phyloP scores from a whole-genome alignment of 2,888 invertebrate genomes.

The Caradrina kadenii region DNA sequence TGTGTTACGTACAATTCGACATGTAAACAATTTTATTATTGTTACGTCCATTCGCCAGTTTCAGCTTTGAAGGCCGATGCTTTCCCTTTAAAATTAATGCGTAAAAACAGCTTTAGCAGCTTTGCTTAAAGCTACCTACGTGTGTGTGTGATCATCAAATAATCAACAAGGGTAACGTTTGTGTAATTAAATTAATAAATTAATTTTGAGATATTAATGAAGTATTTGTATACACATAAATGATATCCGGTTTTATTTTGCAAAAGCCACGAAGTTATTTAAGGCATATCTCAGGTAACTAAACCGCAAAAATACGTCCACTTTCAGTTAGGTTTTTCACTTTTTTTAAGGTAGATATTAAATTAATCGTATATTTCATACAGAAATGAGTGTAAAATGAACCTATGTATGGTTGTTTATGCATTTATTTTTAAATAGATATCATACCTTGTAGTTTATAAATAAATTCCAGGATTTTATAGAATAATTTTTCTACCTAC shows the following conservation, averaged over 20 bases:
- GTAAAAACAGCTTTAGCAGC: conserved; percentile 27
- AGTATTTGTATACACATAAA: conserved; percentile 37
- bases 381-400: background rate
- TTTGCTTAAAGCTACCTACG: conserved; percentile 8
- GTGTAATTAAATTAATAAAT: conserved; percentile 42
- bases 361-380: background rate
- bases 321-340: conserved; percentile 7
- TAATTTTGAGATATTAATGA: conserved; percentile 27
- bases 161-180: conserved; percentile 33
- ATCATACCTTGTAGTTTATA: too few relatives aligned
- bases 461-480: background rate
- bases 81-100: conserved; percentile 42
- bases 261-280: conserved; percentile 7
- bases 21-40: conserved; percentile 80
- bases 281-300: background rate
- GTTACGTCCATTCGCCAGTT: conserved; percentile 61
- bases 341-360: background rate
- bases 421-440: background rate
- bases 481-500: background rate
- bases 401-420: background rate
- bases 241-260: conserved; percentile 28
- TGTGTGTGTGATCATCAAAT: conserved; percentile 24
- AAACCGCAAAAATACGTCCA: conserved; percentile 1
- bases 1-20: conserved; percentile 75
- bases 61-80: conserved; percentile 59